Conservation (phyloP, 1,140 invertebrate species). For the Drosophila trapezifrons region DNA sequence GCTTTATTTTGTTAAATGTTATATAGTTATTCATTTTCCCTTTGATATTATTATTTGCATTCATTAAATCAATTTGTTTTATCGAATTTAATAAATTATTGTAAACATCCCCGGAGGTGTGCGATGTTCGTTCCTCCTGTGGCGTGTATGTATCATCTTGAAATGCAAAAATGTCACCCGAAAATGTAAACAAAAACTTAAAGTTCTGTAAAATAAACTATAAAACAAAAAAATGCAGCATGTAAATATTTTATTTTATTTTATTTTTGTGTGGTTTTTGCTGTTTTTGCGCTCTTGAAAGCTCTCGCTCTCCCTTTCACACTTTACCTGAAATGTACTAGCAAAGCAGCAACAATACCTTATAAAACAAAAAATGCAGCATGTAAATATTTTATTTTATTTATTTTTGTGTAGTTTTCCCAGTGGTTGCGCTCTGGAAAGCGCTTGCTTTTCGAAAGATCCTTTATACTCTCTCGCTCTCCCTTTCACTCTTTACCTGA, state of each 20-base stretch:
- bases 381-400: too few species aligned
- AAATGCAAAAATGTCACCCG: constrained; percentile 20
- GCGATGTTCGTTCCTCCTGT: constrained; percentile 16
- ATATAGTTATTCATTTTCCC: constrained; percentile 1
- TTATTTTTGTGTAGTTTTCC: too few species aligned
- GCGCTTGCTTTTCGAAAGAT: too few species aligned
- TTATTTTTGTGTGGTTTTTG: too few species aligned
- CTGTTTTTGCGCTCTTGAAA: too few species aligned
- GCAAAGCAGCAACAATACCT: too few species aligned
- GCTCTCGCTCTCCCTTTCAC: too few species aligned
- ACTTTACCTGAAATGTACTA: too few species aligned
- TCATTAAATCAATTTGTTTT: constrained; percentile 9
- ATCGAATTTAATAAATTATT: constrained; percentile 12
- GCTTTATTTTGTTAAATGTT: constrained; percentile 29
- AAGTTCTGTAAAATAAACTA: constrained; percentile 27
- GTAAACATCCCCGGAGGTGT: constrained; percentile 30
- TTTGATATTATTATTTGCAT: background rate
- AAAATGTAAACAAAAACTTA: constrained; percentile 24
- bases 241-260: background rate
- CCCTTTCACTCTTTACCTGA: too few species aligned
- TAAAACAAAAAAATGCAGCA: background rate
- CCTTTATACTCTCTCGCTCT: too few species aligned
- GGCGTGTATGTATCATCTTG: constrained; percentile 23
- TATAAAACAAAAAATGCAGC: too few species aligned
- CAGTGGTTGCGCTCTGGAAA: too few species aligned